A percentile compares a stretch with the other conserved stretches of the same genome.
Evolutionary conservation across 2,888 invertebrate species (phyloP).

Genomic region (Lingula anatina): DNA sequence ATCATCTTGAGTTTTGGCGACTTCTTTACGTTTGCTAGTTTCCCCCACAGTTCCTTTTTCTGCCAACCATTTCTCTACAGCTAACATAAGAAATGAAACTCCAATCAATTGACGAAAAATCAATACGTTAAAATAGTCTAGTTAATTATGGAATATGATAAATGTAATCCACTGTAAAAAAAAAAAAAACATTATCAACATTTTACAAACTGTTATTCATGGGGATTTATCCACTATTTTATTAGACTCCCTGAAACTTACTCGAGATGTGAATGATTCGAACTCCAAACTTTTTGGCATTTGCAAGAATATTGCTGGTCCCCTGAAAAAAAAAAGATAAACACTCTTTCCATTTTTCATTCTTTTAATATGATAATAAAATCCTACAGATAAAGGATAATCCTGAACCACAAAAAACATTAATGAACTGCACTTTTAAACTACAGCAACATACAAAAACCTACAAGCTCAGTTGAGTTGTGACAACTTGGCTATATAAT

Average conservation of each 20-base stretch:
- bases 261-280: constrained; percentile 33
- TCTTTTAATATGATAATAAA: not conserved
- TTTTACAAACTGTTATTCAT: not conserved
- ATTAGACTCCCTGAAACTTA: constrained; percentile 13
- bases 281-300: constrained; percentile 35
- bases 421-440: too few relatives aligned
- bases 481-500: too few relatives aligned
- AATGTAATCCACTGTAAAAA: not conserved
- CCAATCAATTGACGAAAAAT: constrained; percentile 6
- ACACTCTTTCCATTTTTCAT: constrained; percentile 3
- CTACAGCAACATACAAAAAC: too few relatives aligned
- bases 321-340: constrained; percentile 9
- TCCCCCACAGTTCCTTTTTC: constrained; percentile 27
- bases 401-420: not conserved
- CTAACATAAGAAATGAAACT: constrained; percentile 8
- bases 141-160: not conserved
- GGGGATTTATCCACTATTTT: too few relatives aligned
- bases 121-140: not conserved
- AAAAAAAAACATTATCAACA: not conserved
- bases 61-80: constrained; percentile 30
- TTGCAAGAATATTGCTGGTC: constrained; percentile 26
- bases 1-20: too few relatives aligned
- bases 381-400: not conserved
- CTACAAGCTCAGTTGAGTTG: too few relatives aligned
- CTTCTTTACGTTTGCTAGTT: too few relatives aligned